These are phyloP conservation scores for Melanogrammus aeglefinus DNA, from an alignment of 2,797 vertebrate genomes.

Conservation along the genomic window DNA sequence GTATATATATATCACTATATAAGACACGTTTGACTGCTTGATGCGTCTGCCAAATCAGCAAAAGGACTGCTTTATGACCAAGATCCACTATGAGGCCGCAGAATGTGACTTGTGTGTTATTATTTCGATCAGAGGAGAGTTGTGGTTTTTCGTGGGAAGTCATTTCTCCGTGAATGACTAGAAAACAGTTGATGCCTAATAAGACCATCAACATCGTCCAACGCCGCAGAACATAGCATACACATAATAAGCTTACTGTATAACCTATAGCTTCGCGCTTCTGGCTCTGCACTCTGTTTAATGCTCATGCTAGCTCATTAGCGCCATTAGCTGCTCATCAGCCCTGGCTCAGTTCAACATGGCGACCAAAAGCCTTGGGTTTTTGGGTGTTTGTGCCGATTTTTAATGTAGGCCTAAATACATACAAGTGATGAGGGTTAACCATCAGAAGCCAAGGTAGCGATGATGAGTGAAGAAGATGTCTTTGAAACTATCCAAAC, in stretches of 20 bases:
- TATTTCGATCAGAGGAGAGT: neutral
- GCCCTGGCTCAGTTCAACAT: neutral
- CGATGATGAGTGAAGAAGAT: neutral
- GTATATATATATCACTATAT: conserved; percentile 41
- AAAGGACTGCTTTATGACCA: conserved; percentile 12
- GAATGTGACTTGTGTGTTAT: neutral
- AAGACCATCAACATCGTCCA: neutral
- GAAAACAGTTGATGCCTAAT: neutral
- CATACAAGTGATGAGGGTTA: neutral
- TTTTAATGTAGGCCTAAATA: neutral
- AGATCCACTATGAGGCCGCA: conserved; percentile 15
- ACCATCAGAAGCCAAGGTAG: neutral
- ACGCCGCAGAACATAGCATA: neutral
- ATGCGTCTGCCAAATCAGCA: conserved; percentile 34
- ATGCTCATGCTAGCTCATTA: neutral
- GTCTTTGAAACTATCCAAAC: neutral
- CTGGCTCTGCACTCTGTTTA: neutral
- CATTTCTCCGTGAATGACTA: neutral
- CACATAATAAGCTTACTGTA: neutral
- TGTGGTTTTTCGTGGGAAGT: neutral
- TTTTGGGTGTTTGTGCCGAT: neutral
- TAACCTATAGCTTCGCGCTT: neutral
- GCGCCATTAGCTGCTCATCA: neutral
- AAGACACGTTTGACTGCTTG: conserved; percentile 34
- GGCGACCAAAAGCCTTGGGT: neutral